Evolutionary conservation across 2,888 invertebrate genomes (phyloP), one percentile per base, ranked within the genome.

Genomic region (Ochropacha duplaris): DNA sequence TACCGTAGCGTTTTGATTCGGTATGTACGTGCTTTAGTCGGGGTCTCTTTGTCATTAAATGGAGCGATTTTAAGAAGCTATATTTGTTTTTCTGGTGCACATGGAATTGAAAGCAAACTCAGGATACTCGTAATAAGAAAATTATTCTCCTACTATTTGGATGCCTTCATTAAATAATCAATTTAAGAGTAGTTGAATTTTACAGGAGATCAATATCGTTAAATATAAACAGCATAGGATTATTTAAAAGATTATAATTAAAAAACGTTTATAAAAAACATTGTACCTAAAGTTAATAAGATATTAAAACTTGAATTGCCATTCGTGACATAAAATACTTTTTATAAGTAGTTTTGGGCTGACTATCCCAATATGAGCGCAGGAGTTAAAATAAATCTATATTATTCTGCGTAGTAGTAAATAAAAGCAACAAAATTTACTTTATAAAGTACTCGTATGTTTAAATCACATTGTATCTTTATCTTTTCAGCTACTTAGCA

Each of bases 1-100:
- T 88, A 86, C 82, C 84, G 80, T 76, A 76, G 77, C 78, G 69
- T 74, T 44, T 70, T 77, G 75, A 79, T 80, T 76, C 68, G 70
- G 78, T 77, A 72, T 74, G 81, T 83, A 81, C 85, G 83, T 86
- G 84, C 83, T 78, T 78, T 72, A 72, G 73, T 72, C 68, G 86
- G 86, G 87, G 89, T 78, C 82, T 72, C 86, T 88, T 87, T 86
- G 83, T 81, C 84, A 81, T 78, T 86, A 79, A 81, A 76, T 82
- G 75, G 76, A 83, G 82, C 81, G 72, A 58, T 62, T 52, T 59
- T 51, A 54, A 64, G 57, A 39, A 57, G 58, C 57, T 54, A 54
- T 52, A 60, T 61, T 71, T 74, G 77, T 77, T 78, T 76, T 74
- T 71, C 65, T 74, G 65, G 62, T 59, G 65, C 64, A 56, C 59